These are phyloP conservation scores for Doris montereyensis DNA, from an alignment of 2,888 invertebrate genomes.

Conservation along the genomic window DNA sequence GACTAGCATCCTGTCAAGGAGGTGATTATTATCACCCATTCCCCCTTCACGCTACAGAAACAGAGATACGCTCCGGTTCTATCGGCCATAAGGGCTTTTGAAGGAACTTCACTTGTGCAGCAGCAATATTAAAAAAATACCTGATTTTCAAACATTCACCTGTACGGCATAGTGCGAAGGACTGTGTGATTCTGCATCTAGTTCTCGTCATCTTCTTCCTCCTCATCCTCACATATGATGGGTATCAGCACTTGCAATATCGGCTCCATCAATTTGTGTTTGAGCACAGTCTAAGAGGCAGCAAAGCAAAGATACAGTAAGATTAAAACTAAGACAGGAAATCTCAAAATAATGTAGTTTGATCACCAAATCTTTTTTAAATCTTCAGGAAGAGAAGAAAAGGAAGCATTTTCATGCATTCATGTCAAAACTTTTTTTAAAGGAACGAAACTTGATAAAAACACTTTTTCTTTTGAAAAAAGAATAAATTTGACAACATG, in stretches of 20 bases:
- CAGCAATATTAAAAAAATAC: too few relatives aligned
- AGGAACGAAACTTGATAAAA: too few relatives aligned
- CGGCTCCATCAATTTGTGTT: slow-evolving; percentile 81
- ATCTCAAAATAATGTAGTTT: background rate
- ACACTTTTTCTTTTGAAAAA: too few relatives aligned
- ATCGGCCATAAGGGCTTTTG: too few relatives aligned
- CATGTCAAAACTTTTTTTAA: background rate
- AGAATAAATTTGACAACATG: too few relatives aligned
- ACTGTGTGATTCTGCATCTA: slow-evolving; percentile 76
- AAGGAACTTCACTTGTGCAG: too few relatives aligned
- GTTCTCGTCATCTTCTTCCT: slow-evolving; percentile 78
- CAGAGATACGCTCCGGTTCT: too few relatives aligned
- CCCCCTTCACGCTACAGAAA: too few relatives aligned
- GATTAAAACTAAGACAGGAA: background rate
- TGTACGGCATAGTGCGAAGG: slow-evolving; percentile 82
- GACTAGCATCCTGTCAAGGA: too few relatives aligned
- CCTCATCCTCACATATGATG: slow-evolving; percentile 80
- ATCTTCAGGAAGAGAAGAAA: background rate
- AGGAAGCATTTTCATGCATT: background rate
- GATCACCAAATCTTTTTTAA: too few relatives aligned
- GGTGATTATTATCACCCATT: too few relatives aligned
- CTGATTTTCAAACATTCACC: too few relatives aligned
- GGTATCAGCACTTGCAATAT: slow-evolving; percentile 80
- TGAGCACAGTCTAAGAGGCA: slow-evolving; percentile 76
- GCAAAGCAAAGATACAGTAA: background rate